Evolutionary conservation across 2,797 vertebrate species (phyloP), one percentile per base, ranked within the genome.

Genomic region (Cyprinella venusta): DNA sequence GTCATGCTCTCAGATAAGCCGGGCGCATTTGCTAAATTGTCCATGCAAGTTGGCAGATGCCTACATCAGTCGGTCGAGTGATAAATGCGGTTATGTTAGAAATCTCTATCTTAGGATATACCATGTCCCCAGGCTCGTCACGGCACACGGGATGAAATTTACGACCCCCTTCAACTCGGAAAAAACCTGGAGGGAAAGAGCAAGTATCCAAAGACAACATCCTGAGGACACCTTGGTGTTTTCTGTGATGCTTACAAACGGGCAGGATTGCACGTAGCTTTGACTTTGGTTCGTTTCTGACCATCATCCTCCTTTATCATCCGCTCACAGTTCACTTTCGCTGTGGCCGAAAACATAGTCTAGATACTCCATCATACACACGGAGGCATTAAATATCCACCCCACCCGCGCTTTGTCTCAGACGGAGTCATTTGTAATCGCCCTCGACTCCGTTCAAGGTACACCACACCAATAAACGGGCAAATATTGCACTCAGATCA

Each of bases 161-260:
- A 91, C 85, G 84, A 84, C 79, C 77, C 69, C 56, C 79, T 80
- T 81, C 82, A 86, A 81, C 75, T 79, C 30, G 24, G n/a, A 70
- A 52, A 80, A 86, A 86, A 76, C 85, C 80, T 59, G 50, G 48
- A 75, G 85, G 85, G 83, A 78, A 72, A 7, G 5, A 59, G 21
- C 69, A 82, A 83, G 79, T 45, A 85, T 85, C 84, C 88, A 65
- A 87, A 87, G 72, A 87, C 86, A 86, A 87, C 85, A 88, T 86
- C 90, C 83, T 68, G 24, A 59, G 85, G 81, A 83, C 50, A 81
- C 64, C 40, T 77, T 74, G 18, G 40, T 67, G 83, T 82, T 78
- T 72, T 79, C 76, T 52, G 61, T 84, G 85, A 85, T 84, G 77
- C 70, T 64, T 82, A 84, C 80, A 75, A 79, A 85, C 83, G 69